Base-by-base conservation (phyloP, 1,140 invertebrate species). In the Bombus superbus region DNA sequence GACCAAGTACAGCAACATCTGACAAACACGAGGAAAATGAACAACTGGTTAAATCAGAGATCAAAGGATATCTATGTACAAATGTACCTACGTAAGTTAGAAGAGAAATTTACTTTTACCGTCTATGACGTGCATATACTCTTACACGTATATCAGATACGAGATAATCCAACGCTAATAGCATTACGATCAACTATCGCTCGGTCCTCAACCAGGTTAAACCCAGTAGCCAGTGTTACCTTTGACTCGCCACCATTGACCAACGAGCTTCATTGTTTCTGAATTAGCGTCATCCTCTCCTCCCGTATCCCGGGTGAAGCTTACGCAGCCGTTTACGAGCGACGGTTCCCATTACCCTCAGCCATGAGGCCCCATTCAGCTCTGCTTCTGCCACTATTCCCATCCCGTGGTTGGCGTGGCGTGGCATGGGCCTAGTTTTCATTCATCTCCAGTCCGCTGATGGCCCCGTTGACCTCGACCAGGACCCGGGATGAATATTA, bases 401-500 rank as follows among this genome's bases (percentile, higher is more conserved):
- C 85, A 44, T 44, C 71, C 42, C 42, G n/a, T 47, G 71, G 64
- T 8, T 53, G 59, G 72, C 64, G 35, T 82, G 73, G 69, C 73
- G 83, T 85, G 84, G 86, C 88, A 68, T 81, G 86, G 86, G 82
- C 88, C 91, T 93, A 93, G 92, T 93, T 93, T 93, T 93, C 92
- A 93, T 93, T 93, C 92, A 93, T 91, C 89, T 93, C 91, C 91
- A 91, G 92, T 91, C 91, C 82, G 89, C 86, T 90, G 92, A 93
- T 93, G 92, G 92, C 92, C 92, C 81, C 86, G 92, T 79, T 93
- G 92, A 93, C 92, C 92, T 93, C 92, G 92, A 88, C 91, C 89
- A 89, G 89, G 83, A 92, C 92, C 88, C 91, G 91, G 88, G 92
- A 93, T 92, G 92, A 93, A 93, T 93, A 93, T 93, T 92, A 92